Evolutionary conservation across 2,888 invertebrate species (phyloP).

Genomic region (Drosophila helvetica): DNA sequence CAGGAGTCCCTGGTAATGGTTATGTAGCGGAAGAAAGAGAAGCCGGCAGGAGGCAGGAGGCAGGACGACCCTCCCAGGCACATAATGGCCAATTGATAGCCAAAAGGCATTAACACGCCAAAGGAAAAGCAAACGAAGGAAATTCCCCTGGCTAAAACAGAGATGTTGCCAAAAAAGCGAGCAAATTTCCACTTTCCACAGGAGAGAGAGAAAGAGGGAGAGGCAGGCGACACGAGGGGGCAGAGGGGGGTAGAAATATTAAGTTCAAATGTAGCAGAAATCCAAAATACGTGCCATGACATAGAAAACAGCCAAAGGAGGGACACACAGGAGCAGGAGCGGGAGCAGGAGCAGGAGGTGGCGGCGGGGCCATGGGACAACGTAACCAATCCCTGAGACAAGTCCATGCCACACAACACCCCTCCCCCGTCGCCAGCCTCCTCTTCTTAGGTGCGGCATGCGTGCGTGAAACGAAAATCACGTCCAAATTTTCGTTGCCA

Average conservation of each 20-base stretch:
- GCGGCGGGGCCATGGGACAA: conserved; percentile 19
- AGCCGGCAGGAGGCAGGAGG: neutral
- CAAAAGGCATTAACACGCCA: conserved; percentile 79
- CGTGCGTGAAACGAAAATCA: conserved; percentile 69
- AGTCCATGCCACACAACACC: conserved; percentile 4
- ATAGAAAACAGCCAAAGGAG: conserved; percentile 63
- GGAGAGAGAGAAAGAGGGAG: neutral
- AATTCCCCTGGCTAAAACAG: conserved; percentile 65
- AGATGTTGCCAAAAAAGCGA: conserved; percentile 60
- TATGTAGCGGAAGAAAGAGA: conserved; percentile 64
- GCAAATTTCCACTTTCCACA: conserved; percentile 52
- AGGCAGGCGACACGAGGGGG: conserved; percentile 16
- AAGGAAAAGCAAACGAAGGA: conserved; percentile 30
- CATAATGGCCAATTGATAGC: conserved; percentile 79
- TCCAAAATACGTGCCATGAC: conserved; percentile 76
- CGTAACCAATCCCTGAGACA: conserved; percentile 42
- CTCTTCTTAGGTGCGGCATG: conserved; percentile 67
- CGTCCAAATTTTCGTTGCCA: conserved; percentile 68
- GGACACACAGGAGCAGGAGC: neutral
- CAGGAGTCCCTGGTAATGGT: conserved; percentile 68
- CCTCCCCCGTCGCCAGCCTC: conserved; percentile 16
- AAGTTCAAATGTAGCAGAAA: conserved; percentile 79
- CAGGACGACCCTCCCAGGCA: conserved; percentile 49
- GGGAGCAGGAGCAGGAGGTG: neutral
- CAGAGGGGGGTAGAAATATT: conserved; percentile 55